A percentile compares a stretch with the other conserved stretches of the same genome.
phyloP scores from a whole-genome alignment of 2,797 vertebrate genomes.

The Alfaro cultratus region DNA sequence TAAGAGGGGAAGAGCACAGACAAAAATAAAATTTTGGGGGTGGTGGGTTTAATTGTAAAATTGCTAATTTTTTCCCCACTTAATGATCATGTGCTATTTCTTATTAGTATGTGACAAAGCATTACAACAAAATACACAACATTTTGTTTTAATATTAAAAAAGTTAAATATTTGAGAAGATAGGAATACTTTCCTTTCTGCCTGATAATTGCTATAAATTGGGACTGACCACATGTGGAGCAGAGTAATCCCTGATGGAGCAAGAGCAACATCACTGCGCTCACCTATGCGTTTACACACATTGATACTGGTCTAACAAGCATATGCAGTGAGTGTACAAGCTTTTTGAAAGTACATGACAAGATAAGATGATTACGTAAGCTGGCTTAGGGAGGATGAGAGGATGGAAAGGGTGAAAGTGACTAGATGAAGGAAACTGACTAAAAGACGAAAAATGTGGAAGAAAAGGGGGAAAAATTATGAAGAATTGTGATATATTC shows the following conservation, averaged over 20 bases:
- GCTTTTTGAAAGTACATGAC: conserved; percentile 55
- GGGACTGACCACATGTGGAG: conserved; percentile 37
- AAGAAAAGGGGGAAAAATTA: not conserved
- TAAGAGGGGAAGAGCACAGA: not conserved
- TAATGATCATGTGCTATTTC: not conserved
- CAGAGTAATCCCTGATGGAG: conserved; percentile 19
- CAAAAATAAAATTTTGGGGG: not conserved
- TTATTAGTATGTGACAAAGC: not conserved
- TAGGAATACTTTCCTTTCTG: not conserved
- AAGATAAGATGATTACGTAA: conserved; percentile 63
- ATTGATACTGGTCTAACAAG: conserved; percentile 1
- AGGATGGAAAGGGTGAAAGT: conserved; percentile 8
- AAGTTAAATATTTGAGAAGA: not conserved
- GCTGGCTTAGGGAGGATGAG: conserved; percentile 16
- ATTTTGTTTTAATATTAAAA: not conserved
- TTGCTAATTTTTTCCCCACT: not conserved
- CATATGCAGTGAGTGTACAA: conserved; percentile 17
- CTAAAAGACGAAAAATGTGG: conserved; percentile 2
- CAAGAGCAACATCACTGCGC: not conserved
- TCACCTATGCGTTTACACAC: not conserved
- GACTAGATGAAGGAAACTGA: not conserved
- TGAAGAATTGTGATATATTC: conserved; percentile 7
- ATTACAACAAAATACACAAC: not conserved
- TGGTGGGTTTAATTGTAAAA: not conserved
- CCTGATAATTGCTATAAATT: conserved; percentile 23